These are phyloP conservation scores for Catharus ustulatus DNA, from an alignment of 2,797 vertebrate species.

Conservation along the genomic window DNA sequence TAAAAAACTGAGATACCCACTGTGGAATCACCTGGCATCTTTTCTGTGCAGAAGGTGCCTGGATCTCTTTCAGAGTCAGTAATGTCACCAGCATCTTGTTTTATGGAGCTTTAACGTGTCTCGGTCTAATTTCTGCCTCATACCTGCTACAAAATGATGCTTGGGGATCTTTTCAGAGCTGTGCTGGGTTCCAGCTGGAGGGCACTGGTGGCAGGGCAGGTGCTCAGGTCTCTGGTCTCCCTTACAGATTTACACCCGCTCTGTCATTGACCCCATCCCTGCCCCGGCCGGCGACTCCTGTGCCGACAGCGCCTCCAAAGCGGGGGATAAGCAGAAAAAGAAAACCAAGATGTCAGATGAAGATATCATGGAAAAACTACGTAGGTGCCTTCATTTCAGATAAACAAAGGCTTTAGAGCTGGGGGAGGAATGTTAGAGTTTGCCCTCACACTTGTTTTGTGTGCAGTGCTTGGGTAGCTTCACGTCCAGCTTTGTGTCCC, in stretches of 20 bases:
- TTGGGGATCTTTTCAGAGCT: not conserved
- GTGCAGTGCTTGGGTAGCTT: not conserved
- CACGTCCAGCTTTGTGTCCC: not conserved
- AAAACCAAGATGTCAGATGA: conserved; percentile 97
- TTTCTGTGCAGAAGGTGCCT: not conserved
- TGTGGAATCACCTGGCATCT: not conserved
- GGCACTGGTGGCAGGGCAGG: not conserved
- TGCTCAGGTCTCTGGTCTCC: not conserved
- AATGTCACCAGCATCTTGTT: not conserved
- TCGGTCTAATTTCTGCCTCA: not conserved
- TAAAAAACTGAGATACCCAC: not conserved
- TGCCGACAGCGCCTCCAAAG: conserved; percentile 84
- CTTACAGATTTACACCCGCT: conserved; percentile 91
- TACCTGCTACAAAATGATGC: not conserved
- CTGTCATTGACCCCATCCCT: conserved; percentile 95
- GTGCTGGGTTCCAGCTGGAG: not conserved
- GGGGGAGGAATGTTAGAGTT: not conserved
- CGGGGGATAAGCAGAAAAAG: conserved; percentile 90
- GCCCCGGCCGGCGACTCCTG: conserved; percentile 82
- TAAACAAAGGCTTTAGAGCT: not conserved
- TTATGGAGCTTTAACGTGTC: not conserved
- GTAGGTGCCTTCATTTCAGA: conserved; percentile 77
- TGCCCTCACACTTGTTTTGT: not conserved
- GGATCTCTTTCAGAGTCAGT: not conserved
- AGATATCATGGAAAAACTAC: conserved; percentile 98